A percentile compares a stretch with the other conserved stretches of the same genome.
Conservation (phyloP, 2,888 invertebrate genomes). For the Sphaeridia pumilis region DNA sequence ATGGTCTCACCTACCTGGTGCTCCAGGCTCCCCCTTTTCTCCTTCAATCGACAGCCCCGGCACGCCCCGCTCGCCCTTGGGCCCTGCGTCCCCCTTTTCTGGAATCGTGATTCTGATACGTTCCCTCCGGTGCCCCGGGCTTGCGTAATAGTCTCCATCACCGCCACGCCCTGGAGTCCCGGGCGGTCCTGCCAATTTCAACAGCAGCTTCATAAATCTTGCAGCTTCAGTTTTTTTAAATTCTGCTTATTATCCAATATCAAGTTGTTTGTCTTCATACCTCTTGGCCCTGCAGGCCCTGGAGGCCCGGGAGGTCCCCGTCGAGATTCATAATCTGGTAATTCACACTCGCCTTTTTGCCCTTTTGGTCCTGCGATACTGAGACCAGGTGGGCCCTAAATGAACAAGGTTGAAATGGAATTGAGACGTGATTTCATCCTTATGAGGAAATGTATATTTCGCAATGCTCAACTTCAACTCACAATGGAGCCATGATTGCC, state of each 20-base stretch:
- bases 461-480: neutral
- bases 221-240: too few species aligned
- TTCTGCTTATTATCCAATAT: too few species aligned
- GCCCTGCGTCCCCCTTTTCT: conserved; percentile 4
- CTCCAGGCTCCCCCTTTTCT: conserved; percentile 15
- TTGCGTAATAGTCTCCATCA: neutral
- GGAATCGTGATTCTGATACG: conserved; percentile 1
- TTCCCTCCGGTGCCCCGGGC: neutral
- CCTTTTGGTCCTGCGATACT: conserved; percentile 11
- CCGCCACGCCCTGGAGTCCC: conserved; percentile 6
- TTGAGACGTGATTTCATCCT: neutral
- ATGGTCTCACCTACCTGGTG: conserved; percentile 1
- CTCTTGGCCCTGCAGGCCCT: too few species aligned
- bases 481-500: neutral
- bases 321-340: conserved; percentile 1
- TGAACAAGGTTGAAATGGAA: neutral
- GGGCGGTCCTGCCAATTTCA: neutral
- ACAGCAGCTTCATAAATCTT: too few species aligned
- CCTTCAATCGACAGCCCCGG: conserved; percentile 9
- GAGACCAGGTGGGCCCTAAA: conserved; percentile 1
- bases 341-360: conserved; percentile 4
- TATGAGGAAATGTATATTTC: neutral
- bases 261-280: too few species aligned
- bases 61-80: neutral
- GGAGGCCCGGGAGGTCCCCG: conserved; percentile 7